These are phyloP conservation scores for Enteromius fasciolatus DNA, from an alignment of 2,797 vertebrate species.

Conservation along the genomic window DNA sequence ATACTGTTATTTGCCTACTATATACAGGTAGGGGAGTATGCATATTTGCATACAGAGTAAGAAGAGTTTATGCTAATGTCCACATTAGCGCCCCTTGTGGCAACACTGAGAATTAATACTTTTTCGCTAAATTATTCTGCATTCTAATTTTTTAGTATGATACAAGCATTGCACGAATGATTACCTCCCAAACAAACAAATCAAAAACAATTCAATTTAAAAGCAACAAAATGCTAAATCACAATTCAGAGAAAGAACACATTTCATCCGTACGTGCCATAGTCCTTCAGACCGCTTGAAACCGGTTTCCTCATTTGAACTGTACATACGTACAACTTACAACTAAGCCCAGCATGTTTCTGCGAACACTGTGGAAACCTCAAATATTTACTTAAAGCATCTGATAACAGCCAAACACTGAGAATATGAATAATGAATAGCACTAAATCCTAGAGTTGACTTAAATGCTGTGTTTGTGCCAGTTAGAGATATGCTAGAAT, in stretches of 20 bases:
- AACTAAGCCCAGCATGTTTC: constrained; percentile 47
- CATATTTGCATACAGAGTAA: neutral
- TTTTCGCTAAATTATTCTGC: neutral
- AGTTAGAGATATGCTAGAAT: constrained; percentile 70
- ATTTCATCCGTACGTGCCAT: neutral
- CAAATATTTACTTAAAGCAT: constrained; percentile 50
- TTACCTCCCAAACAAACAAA: neutral
- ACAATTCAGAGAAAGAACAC: neutral
- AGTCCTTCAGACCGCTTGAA: neutral
- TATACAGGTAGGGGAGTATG: neutral
- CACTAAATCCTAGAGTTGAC: constrained; percentile 14
- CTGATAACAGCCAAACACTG: constrained; percentile 55
- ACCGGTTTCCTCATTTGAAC: constrained; percentile 40
- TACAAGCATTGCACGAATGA: neutral
- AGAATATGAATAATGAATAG: constrained; percentile 49
- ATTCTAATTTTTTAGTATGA: neutral
- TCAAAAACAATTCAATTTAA: neutral
- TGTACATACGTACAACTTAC: constrained; percentile 31
- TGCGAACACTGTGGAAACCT: constrained; percentile 59
- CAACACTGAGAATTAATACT: neutral
- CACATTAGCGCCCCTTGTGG: neutral
- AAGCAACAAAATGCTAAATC: neutral
- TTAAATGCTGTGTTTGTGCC: constrained; percentile 71
- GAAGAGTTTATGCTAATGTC: neutral
- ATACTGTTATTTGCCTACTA: neutral